Evolutionary conservation across 2,888 invertebrate genomes (phyloP).

Genomic region (Campoplex nolae): DNA sequence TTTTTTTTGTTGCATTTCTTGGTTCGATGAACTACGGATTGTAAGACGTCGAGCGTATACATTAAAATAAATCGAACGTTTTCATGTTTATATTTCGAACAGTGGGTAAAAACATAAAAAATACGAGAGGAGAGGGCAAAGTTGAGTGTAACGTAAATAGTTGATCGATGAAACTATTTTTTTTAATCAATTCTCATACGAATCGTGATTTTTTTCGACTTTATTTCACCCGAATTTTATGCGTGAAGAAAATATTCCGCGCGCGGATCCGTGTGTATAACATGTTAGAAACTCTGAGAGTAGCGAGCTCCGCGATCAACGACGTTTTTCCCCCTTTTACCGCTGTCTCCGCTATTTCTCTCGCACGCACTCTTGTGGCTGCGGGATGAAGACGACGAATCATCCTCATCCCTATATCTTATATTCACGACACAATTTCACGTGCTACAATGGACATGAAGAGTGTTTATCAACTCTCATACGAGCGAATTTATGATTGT

Average conservation of each 20-base stretch:
- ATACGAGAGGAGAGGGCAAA: not conserved
- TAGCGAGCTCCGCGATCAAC: conserved; percentile 16
- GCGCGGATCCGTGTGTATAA: conserved; percentile 1
- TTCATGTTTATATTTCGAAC: not conserved
- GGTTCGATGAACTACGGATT: not conserved
- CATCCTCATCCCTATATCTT: not conserved
- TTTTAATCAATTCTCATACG: not conserved
- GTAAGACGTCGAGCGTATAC: not conserved
- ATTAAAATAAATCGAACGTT: not conserved
- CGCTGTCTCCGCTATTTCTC: conserved; percentile 7
- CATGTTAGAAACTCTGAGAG: conserved; percentile 36
- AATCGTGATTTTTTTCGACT: not conserved
- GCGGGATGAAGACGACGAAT: not conserved
- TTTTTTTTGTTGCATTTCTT: not conserved
- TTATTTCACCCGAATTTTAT: not conserved
- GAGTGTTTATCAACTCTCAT: conserved; percentile 19
- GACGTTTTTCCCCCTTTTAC: conserved; percentile 5
- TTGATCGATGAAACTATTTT: conserved; percentile 6
- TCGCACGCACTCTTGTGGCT: conserved; percentile 24
- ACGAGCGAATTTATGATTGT: conserved; percentile 1
- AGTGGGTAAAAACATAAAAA: not conserved
- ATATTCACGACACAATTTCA: conserved; percentile 2
- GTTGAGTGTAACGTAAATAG: not conserved
- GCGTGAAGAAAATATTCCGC: not conserved
- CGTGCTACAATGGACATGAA: not conserved